These are phyloP conservation scores for Matsumurasca onukii DNA, from an alignment of 1,140 invertebrate species.

Conservation along the genomic window DNA sequence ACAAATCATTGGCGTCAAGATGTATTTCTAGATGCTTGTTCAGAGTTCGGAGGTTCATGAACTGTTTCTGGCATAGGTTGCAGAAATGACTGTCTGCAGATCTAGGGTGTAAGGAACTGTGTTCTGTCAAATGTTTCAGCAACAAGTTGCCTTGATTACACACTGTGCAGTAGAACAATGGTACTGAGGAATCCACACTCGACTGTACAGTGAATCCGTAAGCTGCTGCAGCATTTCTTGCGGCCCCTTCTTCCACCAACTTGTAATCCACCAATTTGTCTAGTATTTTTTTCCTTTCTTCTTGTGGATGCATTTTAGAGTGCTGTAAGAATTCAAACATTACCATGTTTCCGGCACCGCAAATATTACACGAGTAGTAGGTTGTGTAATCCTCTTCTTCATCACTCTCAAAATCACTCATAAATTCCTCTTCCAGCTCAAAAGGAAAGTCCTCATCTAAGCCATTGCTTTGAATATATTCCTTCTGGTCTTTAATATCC, in stretches of 20 bases:
- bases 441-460: neutral
- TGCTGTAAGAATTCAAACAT: neutral
- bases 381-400: slow-evolving; percentile 11
- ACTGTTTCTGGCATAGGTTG: slow-evolving; percentile 12
- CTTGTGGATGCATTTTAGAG: neutral
- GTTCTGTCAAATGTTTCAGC: neutral
- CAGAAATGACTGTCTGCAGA: neutral
- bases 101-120: slow-evolving; percentile 5
- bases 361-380: neutral
- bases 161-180: slow-evolving; percentile 1
- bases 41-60: neutral
- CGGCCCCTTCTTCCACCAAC: neutral
- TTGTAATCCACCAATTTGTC: neutral
- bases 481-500: neutral
- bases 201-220: neutral
- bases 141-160: slow-evolving; percentile 9
- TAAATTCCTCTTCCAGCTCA: neutral
- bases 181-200: slow-evolving; percentile 1
- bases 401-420: slow-evolving; percentile 16
- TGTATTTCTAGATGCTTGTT: neutral
- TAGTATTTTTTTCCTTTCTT: neutral
- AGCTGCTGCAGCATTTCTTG: neutral
- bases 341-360: neutral
- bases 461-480: neutral
- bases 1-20: neutral